phyloP scores from a whole-genome alignment of 2,113 vertebrate genomes.

The Amazona vittata region DNA sequence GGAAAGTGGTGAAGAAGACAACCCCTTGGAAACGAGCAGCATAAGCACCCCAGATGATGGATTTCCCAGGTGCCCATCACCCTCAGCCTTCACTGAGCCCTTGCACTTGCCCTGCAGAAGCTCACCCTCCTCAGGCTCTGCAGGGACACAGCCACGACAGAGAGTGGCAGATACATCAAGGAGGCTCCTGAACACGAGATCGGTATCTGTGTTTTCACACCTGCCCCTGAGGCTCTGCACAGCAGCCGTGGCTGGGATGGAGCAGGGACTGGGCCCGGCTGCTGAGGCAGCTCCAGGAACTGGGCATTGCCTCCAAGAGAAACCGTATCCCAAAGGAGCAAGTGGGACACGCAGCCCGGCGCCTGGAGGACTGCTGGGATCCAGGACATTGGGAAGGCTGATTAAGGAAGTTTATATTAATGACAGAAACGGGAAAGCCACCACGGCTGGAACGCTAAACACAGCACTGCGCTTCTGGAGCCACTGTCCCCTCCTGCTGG shows the following conservation, averaged over 20 bases:
- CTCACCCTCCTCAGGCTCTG: background rate
- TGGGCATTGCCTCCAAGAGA: rapidly evolving
- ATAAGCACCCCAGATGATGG: background rate
- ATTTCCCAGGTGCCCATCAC: background rate
- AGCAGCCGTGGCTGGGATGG: rapidly evolving
- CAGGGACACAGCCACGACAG: background rate
- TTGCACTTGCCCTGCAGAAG: background rate
- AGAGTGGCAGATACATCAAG: background rate
- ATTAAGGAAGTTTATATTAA: background rate
- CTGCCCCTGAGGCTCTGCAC: background rate
- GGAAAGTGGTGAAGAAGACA: background rate
- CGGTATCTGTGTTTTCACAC: background rate
- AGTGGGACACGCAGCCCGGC: background rate
- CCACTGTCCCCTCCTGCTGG: background rate
- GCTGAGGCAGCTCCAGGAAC: background rate
- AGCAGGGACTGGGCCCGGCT: background rate
- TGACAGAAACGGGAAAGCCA: background rate
- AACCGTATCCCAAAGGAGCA: background rate
- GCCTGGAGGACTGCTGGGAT: background rate
- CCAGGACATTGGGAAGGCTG: background rate
- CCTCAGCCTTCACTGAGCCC: background rate
- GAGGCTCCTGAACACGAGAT: background rate
- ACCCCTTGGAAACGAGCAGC: background rate
- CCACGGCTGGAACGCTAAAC: background rate
- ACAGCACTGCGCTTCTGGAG: background rate